These are phyloP conservation scores for Dascillus cervinus DNA, from an alignment of 2,888 invertebrate species.

Conservation along the genomic window DNA sequence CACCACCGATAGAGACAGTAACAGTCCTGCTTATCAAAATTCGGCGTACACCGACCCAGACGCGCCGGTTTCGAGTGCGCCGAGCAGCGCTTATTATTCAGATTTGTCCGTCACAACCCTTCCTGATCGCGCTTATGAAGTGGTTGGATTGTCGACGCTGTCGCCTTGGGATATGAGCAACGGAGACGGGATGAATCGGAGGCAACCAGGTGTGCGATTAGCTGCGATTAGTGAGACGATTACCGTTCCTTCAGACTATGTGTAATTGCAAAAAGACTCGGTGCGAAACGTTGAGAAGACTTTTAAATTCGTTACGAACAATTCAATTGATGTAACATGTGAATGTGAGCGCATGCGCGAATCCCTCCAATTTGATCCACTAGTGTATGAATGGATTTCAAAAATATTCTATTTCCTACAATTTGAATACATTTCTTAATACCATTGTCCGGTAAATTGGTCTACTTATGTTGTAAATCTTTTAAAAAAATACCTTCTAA, in stretches of 20 bases:
- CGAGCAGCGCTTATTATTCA: slow-evolving; percentile 69
- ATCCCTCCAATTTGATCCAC: too few species aligned
- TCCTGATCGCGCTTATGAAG: slow-evolving; percentile 52
- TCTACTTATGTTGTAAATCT: too few species aligned
- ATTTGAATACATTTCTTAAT: too few species aligned
- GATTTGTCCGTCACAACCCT: slow-evolving; percentile 54
- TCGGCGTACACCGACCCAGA: slow-evolving; percentile 57
- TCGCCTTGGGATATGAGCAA: slow-evolving; percentile 41
- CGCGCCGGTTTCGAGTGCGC: slow-evolving; percentile 54
- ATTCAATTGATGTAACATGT: too few species aligned
- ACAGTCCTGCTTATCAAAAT: slow-evolving; percentile 61
- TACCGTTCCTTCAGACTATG: slow-evolving; percentile 54
- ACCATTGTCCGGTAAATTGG: too few species aligned
- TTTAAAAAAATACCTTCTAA: too few species aligned
- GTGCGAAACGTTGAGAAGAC: too few species aligned
- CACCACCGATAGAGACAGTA: slow-evolving; percentile 29
- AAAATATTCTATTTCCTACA: too few species aligned
- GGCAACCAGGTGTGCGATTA: slow-evolving; percentile 42
- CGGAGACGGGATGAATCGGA: slow-evolving; percentile 29
- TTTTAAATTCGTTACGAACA: too few species aligned
- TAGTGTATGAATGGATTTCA: too few species aligned
- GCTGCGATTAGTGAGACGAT: slow-evolving; percentile 53
- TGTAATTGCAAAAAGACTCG: slow-evolving; percentile 28
- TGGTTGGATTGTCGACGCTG: slow-evolving; percentile 49
- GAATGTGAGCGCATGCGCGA: too few species aligned